Percentiles rank a stretch among this genome's conserved stretches.
Evolutionary conservation across 2,888 invertebrate species (phyloP).

Genomic region (Lasioglossum pauxillum): DNA sequence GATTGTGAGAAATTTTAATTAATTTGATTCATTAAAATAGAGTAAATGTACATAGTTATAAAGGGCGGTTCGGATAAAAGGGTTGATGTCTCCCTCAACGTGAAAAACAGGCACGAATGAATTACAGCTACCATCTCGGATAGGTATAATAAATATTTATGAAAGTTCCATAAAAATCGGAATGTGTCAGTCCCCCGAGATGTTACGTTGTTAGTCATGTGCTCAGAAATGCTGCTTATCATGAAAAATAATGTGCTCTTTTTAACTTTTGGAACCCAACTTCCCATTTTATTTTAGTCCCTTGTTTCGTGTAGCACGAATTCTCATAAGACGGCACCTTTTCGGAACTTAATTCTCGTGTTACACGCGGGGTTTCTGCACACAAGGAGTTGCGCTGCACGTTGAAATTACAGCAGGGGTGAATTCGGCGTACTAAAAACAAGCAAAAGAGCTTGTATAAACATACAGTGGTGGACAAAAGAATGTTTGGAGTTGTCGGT

Average conservation of each 20-base stretch:
- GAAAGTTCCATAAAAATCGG: too few relatives aligned
- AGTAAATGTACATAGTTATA: too few relatives aligned
- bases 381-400: not conserved
- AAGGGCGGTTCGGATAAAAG: too few relatives aligned
- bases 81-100: too few relatives aligned
- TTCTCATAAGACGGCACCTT: not conserved
- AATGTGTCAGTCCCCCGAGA: too few relatives aligned
- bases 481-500: too few relatives aligned
- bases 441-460: not conserved
- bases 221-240: not conserved
- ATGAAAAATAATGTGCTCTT: not conserved
- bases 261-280: not conserved
- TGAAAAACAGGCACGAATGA: too few relatives aligned
- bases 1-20: too few relatives aligned
- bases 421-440: not conserved
- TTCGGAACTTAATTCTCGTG: not conserved
- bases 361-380: not conserved
- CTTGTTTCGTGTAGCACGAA: not conserved
- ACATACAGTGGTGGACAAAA: not conserved
- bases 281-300: not conserved
- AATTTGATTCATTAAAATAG: too few relatives aligned
- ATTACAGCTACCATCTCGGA: too few relatives aligned
- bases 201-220: too few relatives aligned
- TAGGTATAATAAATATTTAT: too few relatives aligned
- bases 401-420: not conserved